Conservation (phyloP, 1,140 invertebrate genomes). For the Hylaeus anthracinus region DNA sequence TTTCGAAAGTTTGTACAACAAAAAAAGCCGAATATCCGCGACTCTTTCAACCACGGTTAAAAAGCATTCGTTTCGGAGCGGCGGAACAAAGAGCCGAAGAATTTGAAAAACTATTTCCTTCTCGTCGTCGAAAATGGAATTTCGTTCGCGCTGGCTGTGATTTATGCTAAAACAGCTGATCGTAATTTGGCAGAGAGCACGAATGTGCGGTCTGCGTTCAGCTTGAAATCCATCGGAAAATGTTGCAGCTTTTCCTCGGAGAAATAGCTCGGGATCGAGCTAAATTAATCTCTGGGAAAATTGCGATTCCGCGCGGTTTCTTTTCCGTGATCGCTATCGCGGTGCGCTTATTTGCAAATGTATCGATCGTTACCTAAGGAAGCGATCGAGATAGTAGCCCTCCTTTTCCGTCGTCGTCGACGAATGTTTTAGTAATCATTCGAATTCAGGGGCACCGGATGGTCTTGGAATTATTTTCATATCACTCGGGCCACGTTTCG, state of each 20-base stretch:
- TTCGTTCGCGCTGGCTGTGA: slow-evolving; percentile 49
- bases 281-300: neutral
- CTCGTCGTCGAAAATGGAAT: neutral
- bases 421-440: neutral
- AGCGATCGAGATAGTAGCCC: neutral
- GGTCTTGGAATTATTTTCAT: neutral
- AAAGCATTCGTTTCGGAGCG: too few species aligned
- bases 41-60: neutral
- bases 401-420: neutral
- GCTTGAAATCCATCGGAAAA: neutral
- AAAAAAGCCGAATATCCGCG: too few species aligned
- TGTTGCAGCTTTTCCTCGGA: neutral
- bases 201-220: too few species aligned
- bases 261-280: neutral
- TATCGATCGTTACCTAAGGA: neutral
- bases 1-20: too few species aligned
- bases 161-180: slow-evolving; percentile 66
- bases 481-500: neutral
- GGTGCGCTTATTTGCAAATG: neutral
- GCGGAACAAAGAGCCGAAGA: neutral
- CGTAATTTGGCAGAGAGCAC: slow-evolving; percentile 53
- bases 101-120: neutral
- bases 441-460: neutral
- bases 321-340: too few species aligned
- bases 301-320: neutral